phyloP scores from a whole-genome alignment of 2,113 vertebrate genomes.

The Megaceryle torquata region DNA sequence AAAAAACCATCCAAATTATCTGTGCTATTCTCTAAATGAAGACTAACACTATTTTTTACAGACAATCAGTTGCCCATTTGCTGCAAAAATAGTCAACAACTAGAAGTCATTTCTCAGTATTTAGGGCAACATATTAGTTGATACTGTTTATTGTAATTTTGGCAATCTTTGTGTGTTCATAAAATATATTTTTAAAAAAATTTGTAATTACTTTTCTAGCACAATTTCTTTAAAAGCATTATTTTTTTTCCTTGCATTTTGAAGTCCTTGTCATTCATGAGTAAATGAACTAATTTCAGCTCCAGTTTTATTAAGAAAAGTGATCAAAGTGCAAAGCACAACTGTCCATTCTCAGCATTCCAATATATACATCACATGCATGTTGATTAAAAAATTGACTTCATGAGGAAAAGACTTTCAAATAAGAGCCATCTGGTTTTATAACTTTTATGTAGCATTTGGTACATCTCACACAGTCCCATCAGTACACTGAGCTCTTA shows the following conservation, averaged over 20 bases:
- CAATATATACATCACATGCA: fast-evolving
- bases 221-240: neutral
- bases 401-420: neutral
- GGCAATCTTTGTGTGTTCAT: neutral
- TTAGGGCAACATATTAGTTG: neutral
- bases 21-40: neutral
- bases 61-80: neutral
- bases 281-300: neutral
- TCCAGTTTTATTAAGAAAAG: neutral
- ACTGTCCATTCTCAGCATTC: neutral
- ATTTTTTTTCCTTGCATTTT: neutral
- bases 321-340: neutral
- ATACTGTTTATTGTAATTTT: neutral
- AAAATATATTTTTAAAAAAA: neutral
- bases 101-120: neutral
- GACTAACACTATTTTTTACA: neutral
- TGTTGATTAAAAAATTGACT: neutral
- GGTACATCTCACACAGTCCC: neutral
- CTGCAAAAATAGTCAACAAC: neutral
- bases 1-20: neutral
- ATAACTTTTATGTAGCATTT: neutral
- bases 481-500: neutral
- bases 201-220: neutral
- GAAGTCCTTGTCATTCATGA: neutral
- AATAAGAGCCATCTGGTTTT: neutral